These are phyloP conservation scores for Cetoscarus ocellatus DNA, from an alignment of 2,797 vertebrate genomes.

Conservation along the genomic window DNA sequence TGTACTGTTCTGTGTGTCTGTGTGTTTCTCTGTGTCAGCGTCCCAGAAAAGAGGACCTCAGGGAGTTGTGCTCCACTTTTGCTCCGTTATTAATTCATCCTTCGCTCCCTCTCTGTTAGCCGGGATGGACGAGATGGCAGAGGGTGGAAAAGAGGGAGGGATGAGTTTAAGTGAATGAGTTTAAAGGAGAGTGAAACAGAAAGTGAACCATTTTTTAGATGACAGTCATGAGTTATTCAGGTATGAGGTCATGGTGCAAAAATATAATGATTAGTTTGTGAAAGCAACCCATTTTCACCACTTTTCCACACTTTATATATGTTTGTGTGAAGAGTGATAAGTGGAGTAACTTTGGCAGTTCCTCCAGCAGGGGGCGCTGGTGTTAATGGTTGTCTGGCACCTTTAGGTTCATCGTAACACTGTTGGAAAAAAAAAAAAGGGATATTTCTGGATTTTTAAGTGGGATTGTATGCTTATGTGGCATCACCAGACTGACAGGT, in stretches of 20 bases:
- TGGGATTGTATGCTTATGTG: too few species aligned
- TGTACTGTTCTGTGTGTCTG: constrained; percentile 20
- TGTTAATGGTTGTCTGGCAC: neutral
- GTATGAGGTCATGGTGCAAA: neutral
- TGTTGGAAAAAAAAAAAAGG: too few species aligned
- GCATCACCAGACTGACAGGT: too few species aligned
- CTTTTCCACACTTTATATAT: neutral
- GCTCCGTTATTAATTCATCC: constrained; percentile 81
- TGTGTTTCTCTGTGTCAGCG: constrained; percentile 70
- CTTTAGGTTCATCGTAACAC: too few species aligned
- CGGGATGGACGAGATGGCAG: constrained; percentile 48
- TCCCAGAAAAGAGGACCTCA: constrained; percentile 83
- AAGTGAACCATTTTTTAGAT: constrained; percentile 1
- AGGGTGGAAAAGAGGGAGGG: constrained; percentile 33
- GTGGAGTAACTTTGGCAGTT: neutral
- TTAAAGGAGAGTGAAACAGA: constrained; percentile 39
- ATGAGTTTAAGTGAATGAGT: constrained; percentile 36
- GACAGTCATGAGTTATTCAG: neutral
- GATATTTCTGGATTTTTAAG: too few species aligned
- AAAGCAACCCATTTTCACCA: constrained; percentile 11
- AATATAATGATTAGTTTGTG: neutral
- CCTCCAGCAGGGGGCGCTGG: neutral
- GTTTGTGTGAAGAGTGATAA: too few species aligned
- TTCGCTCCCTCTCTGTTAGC: constrained; percentile 68
- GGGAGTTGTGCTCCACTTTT: constrained; percentile 85